These are phyloP conservation scores for Drosophila ironensis DNA, from an alignment of 1,140 invertebrate genomes.

Conservation along the genomic window DNA sequence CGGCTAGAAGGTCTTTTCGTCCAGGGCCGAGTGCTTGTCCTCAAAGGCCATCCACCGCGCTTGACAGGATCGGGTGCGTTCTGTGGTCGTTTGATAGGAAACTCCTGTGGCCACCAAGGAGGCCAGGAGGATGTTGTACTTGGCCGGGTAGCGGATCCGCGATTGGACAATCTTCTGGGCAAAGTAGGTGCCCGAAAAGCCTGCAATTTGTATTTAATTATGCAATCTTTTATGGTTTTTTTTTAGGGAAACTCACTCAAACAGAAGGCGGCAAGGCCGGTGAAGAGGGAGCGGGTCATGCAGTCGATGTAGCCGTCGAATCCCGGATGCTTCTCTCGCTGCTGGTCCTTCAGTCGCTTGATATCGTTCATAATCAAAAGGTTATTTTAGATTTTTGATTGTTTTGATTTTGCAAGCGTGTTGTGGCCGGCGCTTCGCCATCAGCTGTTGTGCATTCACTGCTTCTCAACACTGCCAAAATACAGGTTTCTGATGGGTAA, in stretches of 20 bases:
- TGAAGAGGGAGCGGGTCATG: constrained; percentile 83
- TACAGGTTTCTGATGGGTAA: too few species aligned
- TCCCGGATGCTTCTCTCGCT: constrained; percentile 82
- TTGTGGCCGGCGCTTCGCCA: constrained; percentile 10
- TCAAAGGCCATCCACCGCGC: constrained; percentile 83
- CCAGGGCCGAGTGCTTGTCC: constrained; percentile 82
- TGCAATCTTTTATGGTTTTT: constrained; percentile 49
- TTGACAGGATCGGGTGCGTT: constrained; percentile 82
- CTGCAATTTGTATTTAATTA: constrained; percentile 66
- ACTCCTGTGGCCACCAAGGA: constrained; percentile 68
- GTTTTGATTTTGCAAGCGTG: neutral
- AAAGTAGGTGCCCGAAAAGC: constrained; percentile 82
- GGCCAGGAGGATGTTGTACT: constrained; percentile 81
- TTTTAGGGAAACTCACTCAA: constrained; percentile 67
- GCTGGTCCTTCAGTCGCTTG: constrained; percentile 79
- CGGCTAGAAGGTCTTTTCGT: constrained; percentile 64
- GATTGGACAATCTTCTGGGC: constrained; percentile 79
- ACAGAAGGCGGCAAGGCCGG: constrained; percentile 82
- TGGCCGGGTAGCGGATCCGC: constrained; percentile 77
- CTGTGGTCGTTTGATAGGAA: constrained; percentile 81
- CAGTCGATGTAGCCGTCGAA: constrained; percentile 83
- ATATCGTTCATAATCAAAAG: constrained; percentile 81
- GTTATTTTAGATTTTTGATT: neutral
- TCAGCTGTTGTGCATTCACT: too few species aligned
- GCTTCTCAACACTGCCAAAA: too few species aligned